A percentile compares a stretch with the other conserved stretches of the same genome.
These are phyloP conservation scores for Pseudococcus viburni DNA, from an alignment of 2,888 invertebrate species.

Conservation along the genomic window DNA sequence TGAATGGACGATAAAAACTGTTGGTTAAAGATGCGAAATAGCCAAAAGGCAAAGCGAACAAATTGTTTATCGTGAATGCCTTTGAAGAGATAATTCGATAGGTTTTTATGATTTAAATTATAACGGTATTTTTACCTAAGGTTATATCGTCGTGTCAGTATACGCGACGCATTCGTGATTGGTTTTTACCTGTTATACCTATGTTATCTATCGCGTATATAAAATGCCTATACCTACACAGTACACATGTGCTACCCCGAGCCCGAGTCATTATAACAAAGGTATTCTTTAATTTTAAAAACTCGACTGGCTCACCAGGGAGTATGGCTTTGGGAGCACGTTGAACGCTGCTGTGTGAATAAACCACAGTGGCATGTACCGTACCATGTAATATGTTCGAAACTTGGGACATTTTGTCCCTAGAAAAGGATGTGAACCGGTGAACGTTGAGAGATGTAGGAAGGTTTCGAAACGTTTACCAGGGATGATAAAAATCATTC, in stretches of 20 bases:
- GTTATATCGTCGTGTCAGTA: conserved; percentile 24
- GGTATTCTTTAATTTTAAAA: conserved; percentile 17
- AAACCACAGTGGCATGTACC: conserved; percentile 15
- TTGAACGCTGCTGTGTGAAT: conserved; percentile 1
- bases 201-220: not conserved
- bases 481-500: not conserved
- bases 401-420: not conserved
- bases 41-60: conserved; percentile 31
- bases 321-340: not conserved
- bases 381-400: not conserved
- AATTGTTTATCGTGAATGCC: conserved; percentile 24
- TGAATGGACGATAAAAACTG: conserved; percentile 34
- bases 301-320: conserved; percentile 16
- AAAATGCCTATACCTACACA: not conserved
- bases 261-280: not conserved
- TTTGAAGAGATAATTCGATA: conserved; percentile 37
- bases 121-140: conserved; percentile 47
- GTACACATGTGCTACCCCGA: not conserved
- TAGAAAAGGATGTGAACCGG: not conserved
- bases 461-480: not conserved
- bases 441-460: not conserved
- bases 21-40: conserved; percentile 28
- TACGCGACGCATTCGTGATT: conserved; percentile 26
- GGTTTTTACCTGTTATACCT: conserved; percentile 24
- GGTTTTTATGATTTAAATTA: conserved; percentile 34